Percentiles rank a stretch among this genome's conserved stretches.
Conservation (phyloP, 2,797 vertebrate species). For the Micropoecilia bifurca region DNA sequence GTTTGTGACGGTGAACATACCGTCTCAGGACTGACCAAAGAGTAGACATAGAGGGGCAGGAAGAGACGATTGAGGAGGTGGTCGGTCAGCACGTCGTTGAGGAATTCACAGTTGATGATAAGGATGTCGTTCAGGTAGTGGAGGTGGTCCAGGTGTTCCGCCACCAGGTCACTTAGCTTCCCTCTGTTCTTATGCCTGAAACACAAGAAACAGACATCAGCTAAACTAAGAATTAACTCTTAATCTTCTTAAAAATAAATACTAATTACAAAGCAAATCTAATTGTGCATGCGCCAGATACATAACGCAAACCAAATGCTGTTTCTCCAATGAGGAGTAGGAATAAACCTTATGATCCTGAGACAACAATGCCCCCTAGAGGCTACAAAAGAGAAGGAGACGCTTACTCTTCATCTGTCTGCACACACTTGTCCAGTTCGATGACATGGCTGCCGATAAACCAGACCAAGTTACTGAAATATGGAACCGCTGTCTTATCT, state of each 20-base stretch:
- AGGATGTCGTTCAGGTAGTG: conserved; percentile 99
- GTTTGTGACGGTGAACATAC: conserved; percentile 31
- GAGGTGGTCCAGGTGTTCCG: conserved; percentile 97
- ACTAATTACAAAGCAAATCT: background rate
- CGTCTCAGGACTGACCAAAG: conserved; percentile 90
- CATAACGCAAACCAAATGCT: background rate
- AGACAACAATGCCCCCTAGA: conserved; percentile 57
- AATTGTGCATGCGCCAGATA: background rate
- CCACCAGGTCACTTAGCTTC: conserved; percentile 94
- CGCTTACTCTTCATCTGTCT: conserved; percentile 98
- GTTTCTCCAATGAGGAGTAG: background rate
- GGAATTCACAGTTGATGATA: conserved; percentile 98
- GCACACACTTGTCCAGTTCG: conserved; percentile 97
- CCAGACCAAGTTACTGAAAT: conserved; percentile 99
- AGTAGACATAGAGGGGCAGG: conserved; percentile 95
- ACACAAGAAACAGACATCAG: conserved; percentile 8
- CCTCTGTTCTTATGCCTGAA: conserved; percentile 93
- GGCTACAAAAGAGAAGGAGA: conserved; percentile 26
- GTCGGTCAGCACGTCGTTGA: conserved; percentile 96
- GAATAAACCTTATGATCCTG: conserved; percentile 6
- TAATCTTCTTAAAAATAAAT: background rate
- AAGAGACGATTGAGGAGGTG: conserved; percentile 97
- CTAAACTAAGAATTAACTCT: background rate
- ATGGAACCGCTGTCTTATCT: conserved; percentile 97
- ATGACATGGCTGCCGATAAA: conserved; percentile 99